Base-by-base conservation (phyloP, 2,797 vertebrate genomes). In the Sternarchorhynchus goeldii region DNA sequence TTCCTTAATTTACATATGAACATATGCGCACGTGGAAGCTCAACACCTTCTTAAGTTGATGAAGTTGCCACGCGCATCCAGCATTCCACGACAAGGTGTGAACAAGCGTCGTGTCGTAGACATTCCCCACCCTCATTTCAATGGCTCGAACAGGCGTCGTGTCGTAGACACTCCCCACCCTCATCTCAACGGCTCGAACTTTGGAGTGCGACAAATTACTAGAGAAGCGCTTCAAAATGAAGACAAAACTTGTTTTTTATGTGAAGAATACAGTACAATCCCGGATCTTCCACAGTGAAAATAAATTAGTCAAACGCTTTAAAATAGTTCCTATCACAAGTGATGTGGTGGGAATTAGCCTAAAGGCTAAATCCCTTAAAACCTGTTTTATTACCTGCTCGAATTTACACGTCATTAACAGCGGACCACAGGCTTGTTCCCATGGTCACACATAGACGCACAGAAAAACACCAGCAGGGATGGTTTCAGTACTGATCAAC, bases 41-140 rank as follows among this genome's bases (percentile, higher is more conserved):
- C 58, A n/a, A 50, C 58, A 17, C 59, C n/a, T 20, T 39, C 65
- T 14, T 3, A 31, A 39, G 7, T 36, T 59, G 41, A 34, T 29
- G n/a, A 70, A 66, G 25, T 53, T 68, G 76, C 58, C 76, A 77
- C 76, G 67, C 32, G 76, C 20, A 50, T 60, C 5, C 18, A 1
- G 29, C 2, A 21, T 18, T 53, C 55, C n/a, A n/a, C 21, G 63
- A 71, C 21, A 68, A 78, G 59, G 59, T 64, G 76, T 63, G 6
- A 77, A 60, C 65, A 69, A 18, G 62, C 58, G 16, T 14, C 32
- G 6, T 20, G 56, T 53, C 53, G 45, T 41, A 10, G 45, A 50
- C 45, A 50, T 12, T 12, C 10, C 45, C 45, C 45, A 12, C 45
- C 10, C 45, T 50, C 10, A 50, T 12, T 12, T 50, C 45, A 50